Evolutionary conservation across 2,888 invertebrate genomes (phyloP), one percentile per base, ranked within the genome.

Genomic region (Pristionchus fissidentatus): DNA sequence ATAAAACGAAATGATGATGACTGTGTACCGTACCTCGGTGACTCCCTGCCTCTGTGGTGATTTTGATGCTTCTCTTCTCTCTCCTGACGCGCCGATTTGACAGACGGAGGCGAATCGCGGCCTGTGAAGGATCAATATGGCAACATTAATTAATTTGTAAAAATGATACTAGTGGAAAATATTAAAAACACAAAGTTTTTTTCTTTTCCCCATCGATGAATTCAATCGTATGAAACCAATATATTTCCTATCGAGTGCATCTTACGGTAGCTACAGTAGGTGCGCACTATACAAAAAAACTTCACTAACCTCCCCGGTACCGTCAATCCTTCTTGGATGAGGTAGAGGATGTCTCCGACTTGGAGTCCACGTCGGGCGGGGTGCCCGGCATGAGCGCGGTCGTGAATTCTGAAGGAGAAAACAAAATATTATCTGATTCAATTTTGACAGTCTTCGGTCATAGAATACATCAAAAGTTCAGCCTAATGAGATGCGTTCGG

Each of bases 331-430:
- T 73, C 73, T 83, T 83, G 38, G 70, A 70, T 19, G 70, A 70
- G n/a, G 83, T 57, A 3, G 80, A 80, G 0, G 84, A 84, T 29
- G 85, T 83, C 22, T 84, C 83, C 15, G 86, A 85, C 29, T 73
- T 83, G 29, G 82, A 84, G 7, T 84, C 84, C n/a, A 83, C 62
- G 41, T 87, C 86, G 0, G 77, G 84, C 0, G 73, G 73, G 15
- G 84, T 83, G 32, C 83, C 85, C 19, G 87, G 86, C 83, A 87
- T 83, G 55, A 87, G 70, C 46, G 85, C 57, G 10, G 87, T 87
- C 13, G 84, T 84, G 84, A 87, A 85, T 10, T 85, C 85, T 35
- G 70, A 29, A 43, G 35, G 62, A 57, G 10, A 1, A n/a, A n/a
- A n/a, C n/a, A n/a, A n/a, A n/a, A n/a, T n/a, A n/a, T n/a, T n/a